These are phyloP conservation scores for Garra rufa DNA, from an alignment of 2,113 vertebrate species.

Conservation along the genomic window DNA sequence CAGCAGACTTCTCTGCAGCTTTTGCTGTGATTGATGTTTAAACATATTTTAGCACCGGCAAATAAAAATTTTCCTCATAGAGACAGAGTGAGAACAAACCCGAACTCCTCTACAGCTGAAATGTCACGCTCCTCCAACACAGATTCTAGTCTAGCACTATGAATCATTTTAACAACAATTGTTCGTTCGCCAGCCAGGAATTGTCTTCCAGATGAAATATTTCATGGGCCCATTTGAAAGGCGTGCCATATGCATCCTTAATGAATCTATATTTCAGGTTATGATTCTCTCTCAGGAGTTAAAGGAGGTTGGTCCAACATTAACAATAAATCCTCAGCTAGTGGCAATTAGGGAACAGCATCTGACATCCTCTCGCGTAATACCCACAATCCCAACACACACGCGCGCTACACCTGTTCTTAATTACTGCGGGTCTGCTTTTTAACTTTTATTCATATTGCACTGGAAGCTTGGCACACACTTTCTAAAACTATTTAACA, in stretches of 20 bases:
- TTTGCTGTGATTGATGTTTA: slow-evolving; percentile 25
- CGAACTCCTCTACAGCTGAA: background rate
- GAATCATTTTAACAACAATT: slow-evolving; percentile 52
- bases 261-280: slow-evolving; percentile 64
- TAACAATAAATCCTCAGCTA: slow-evolving; percentile 56
- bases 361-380: slow-evolving; percentile 54
- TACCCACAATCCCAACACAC: slow-evolving; percentile 25
- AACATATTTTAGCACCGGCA: slow-evolving; percentile 49
- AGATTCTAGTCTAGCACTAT: slow-evolving; percentile 15
- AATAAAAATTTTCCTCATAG: slow-evolving; percentile 14
- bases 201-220: slow-evolving; percentile 54
- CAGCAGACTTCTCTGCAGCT: slow-evolving; percentile 13
- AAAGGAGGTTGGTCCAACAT: slow-evolving; percentile 50
- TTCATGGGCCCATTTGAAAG: slow-evolving; percentile 57
- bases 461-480: slow-evolving; percentile 54
- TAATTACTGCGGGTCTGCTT: slow-evolving; percentile 60
- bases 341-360: slow-evolving; percentile 56
- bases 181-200: slow-evolving; percentile 45
- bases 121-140: slow-evolving; percentile 11
- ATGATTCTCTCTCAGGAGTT: slow-evolving; percentile 56
- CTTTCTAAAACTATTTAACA: slow-evolving; percentile 54
- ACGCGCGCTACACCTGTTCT: slow-evolving; percentile 22
- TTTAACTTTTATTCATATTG: slow-evolving; percentile 59
- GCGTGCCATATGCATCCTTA: slow-evolving; percentile 63
- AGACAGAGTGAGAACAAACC: slow-evolving; percentile 1